phyloP scores from a whole-genome alignment of 2,797 vertebrate genomes.

The Danionella dracula region DNA sequence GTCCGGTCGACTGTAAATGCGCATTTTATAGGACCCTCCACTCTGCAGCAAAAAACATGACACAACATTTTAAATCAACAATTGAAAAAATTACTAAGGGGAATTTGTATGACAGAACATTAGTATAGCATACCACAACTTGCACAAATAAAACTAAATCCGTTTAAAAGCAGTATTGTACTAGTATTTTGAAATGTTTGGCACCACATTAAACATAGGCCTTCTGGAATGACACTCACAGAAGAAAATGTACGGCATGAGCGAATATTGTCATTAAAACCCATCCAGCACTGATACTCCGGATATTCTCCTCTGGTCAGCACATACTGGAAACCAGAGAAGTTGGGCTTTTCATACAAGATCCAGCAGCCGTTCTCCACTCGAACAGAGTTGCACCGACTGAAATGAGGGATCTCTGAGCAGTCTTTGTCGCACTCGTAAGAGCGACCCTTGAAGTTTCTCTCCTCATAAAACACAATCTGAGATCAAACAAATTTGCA shows the following conservation, averaged over 20 bases:
- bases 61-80: no score
- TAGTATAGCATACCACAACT: no score
- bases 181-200: neutral
- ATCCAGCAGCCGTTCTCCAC: conserved; percentile 69
- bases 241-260: conserved; percentile 59
- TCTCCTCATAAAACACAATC: conserved; percentile 65
- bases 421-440: conserved; percentile 64
- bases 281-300: conserved; percentile 69
- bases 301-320: conserved; percentile 65
- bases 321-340: conserved; percentile 64
- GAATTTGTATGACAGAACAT: no score
- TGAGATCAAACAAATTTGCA: conserved; percentile 26
- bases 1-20: conserved; percentile 63
- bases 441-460: conserved; percentile 63
- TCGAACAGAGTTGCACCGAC: conserved; percentile 64
- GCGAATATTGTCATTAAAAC: conserved; percentile 63
- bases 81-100: no score
- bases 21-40: conserved; percentile 57
- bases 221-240: conserved; percentile 52
- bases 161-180: no score
- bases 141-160: no score
- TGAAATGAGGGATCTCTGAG: conserved; percentile 65
- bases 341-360: conserved; percentile 65
- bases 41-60: conserved; percentile 50
- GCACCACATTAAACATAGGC: neutral